Conservation (phyloP, 1,140 invertebrate genomes). For the Periplaneta americana region DNA sequence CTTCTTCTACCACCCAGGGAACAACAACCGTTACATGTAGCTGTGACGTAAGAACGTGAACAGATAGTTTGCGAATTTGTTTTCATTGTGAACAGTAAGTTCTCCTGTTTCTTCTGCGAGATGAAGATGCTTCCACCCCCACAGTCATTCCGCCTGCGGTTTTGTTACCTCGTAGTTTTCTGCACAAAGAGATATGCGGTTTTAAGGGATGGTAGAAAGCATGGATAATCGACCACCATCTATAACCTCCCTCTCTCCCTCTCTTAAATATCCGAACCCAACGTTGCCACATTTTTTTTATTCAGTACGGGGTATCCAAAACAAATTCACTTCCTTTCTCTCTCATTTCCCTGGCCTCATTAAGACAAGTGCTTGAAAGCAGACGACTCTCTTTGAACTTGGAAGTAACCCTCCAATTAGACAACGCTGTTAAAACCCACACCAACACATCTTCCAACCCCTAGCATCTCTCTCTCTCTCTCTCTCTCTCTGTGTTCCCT, state of each 20-base stretch:
- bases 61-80: neutral
- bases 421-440: neutral
- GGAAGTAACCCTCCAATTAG: slow-evolving; percentile 1
- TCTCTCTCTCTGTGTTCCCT: neutral
- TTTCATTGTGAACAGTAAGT: neutral
- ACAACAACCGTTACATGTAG: neutral
- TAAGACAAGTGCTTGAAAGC: neutral
- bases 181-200: neutral
- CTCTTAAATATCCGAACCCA: neutral
- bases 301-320: neutral
- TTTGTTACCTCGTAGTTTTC: neutral
- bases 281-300: neutral
- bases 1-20: too few relatives aligned
- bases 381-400: too few relatives aligned
- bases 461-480: neutral
- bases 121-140: neutral
- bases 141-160: neutral
- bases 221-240: neutral
- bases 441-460: neutral
- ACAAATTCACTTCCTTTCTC: neutral
- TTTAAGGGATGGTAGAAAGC: neutral
- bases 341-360: neutral
- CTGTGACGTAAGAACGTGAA: neutral
- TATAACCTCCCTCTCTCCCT: neutral
- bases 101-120: neutral